These are phyloP conservation scores for Drosophila longiperda DNA, from an alignment of 2,888 invertebrate species.

Conservation along the genomic window DNA sequence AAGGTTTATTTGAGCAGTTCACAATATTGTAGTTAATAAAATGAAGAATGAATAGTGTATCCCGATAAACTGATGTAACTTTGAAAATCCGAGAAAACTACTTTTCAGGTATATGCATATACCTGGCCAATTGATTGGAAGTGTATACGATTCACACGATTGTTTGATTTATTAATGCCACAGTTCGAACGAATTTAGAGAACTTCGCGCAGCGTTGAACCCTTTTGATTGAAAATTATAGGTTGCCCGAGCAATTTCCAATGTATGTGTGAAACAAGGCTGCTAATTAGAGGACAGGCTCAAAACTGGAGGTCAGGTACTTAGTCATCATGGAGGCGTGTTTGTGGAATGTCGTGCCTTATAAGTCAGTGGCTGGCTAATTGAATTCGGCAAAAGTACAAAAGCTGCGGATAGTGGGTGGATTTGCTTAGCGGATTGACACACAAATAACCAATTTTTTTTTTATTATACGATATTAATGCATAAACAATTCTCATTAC, in stretches of 20 bases:
- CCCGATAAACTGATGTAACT: neutral
- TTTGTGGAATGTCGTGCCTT: slow-evolving; percentile 60
- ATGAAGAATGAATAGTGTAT: neutral
- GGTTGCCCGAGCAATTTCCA: slow-evolving; percentile 64
- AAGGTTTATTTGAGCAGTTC: neutral
- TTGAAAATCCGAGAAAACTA: neutral
- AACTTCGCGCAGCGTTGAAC: slow-evolving; percentile 30
- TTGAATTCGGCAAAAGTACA: slow-evolving; percentile 64
- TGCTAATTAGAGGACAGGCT: slow-evolving; percentile 65
- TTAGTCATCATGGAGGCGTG: slow-evolving; percentile 50
- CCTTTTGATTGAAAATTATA: slow-evolving; percentile 78
- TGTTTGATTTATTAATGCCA: slow-evolving; percentile 77
- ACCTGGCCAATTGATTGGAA: slow-evolving; percentile 37
- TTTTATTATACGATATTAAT: slow-evolving; percentile 54
- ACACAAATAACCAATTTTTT: slow-evolving; percentile 29
- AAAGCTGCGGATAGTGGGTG: slow-evolving; percentile 53
- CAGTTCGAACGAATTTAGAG: slow-evolving; percentile 35
- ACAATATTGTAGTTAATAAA: neutral
- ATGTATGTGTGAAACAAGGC: slow-evolving; percentile 73
- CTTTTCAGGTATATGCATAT: slow-evolving; percentile 8
- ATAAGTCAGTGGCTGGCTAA: slow-evolving; percentile 60
- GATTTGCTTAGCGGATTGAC: slow-evolving; percentile 29
- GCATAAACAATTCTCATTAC: slow-evolving; percentile 69
- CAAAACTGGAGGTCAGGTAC: slow-evolving; percentile 11
- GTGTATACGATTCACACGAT: slow-evolving; percentile 73